phyloP scores from a whole-genome alignment of 2,888 invertebrate species.

The Thymelicus acteon region DNA sequence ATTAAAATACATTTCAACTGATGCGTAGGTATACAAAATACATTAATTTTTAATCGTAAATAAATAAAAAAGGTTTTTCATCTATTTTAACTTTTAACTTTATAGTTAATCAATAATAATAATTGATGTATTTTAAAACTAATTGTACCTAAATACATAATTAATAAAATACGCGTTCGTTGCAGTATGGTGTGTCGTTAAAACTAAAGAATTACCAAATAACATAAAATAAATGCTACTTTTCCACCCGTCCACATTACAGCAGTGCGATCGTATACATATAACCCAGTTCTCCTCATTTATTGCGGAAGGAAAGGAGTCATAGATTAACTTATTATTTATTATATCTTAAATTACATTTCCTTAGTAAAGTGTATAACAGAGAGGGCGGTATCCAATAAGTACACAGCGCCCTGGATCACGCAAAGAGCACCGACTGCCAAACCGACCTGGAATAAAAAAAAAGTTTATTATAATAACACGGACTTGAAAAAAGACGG shows the following conservation, averaged over 20 bases:
- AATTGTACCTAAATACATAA: too few relatives aligned
- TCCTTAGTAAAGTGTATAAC: constrained; percentile 90
- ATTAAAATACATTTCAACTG: not conserved
- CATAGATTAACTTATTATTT: not conserved
- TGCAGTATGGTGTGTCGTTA: too few relatives aligned
- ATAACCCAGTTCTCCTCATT: not conserved
- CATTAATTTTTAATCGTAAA: not conserved
- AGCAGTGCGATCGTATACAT: not conserved
- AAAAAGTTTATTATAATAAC: not conserved
- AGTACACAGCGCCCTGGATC: constrained; percentile 91
- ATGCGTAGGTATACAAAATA: not conserved
- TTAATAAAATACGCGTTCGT: too few relatives aligned
- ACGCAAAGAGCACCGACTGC: constrained; percentile 93
- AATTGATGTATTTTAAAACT: too few relatives aligned
- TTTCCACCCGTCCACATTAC: not conserved
- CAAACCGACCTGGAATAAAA: constrained; percentile 86
- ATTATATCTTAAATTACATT: constrained; percentile 67
- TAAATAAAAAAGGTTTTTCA: too few relatives aligned
- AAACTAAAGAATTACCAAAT: too few relatives aligned
- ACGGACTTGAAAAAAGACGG: too few relatives aligned
- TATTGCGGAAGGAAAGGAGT: not conserved
- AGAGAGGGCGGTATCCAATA: constrained; percentile 91
- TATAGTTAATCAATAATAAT: too few relatives aligned
- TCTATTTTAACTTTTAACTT: too few relatives aligned
- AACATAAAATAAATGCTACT: not conserved